Percentiles rank a stretch among this genome's conserved stretches.
These are phyloP conservation scores for Rhagophthalmus giganteus DNA, from an alignment of 2,888 invertebrate species.

Conservation along the genomic window DNA sequence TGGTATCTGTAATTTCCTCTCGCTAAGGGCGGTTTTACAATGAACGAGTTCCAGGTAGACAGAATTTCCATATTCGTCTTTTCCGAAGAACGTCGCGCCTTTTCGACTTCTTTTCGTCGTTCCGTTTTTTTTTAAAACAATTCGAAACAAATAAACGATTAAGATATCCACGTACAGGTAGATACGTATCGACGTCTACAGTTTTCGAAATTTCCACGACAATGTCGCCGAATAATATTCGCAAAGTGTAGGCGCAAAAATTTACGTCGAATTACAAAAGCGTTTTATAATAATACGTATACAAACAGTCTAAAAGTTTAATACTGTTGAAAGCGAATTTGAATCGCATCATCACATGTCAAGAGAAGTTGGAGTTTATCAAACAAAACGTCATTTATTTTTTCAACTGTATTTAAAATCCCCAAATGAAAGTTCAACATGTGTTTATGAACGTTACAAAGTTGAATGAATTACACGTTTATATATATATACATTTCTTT, in stretches of 20 bases:
- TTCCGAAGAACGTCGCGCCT: no score
- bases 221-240: no score
- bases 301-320: constrained; percentile 33
- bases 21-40: constrained; percentile 38
- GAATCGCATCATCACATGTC: constrained; percentile 34
- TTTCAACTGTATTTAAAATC: constrained; percentile 24
- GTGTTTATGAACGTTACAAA: constrained; percentile 24
- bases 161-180: no score
- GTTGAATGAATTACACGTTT: constrained; percentile 18
- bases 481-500: constrained; percentile 18
- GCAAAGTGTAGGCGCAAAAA: no score
- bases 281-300: constrained; percentile 18
- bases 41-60: constrained; percentile 37
- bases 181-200: no score
- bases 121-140: no score
- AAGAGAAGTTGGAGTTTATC: constrained; percentile 33
- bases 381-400: constrained; percentile 29
- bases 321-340: constrained; percentile 30
- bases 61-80: constrained; percentile 29
- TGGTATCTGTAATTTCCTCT: constrained; percentile 52
- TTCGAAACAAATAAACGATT: no score
- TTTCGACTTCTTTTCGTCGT: no score
- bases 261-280: constrained; percentile 17
- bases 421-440: constrained; percentile 23
- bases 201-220: no score